Evolutionary conservation across 1,140 invertebrate genomes (phyloP).

Genomic region (Portunus trituberculatus): DNA sequence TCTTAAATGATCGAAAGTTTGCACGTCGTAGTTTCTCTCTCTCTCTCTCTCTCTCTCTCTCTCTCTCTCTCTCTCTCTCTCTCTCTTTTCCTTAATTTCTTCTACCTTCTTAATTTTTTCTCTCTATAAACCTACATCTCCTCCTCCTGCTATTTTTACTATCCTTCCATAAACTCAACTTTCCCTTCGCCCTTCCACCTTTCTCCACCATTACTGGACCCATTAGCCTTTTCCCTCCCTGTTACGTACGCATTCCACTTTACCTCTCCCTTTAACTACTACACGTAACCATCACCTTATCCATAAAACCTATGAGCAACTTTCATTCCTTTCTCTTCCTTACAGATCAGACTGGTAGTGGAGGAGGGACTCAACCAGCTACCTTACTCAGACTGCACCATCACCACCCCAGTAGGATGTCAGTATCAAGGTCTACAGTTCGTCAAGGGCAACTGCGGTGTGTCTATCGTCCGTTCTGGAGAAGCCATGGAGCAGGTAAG

Average conservation of each 20-base stretch:
- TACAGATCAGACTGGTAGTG: constrained; percentile 94
- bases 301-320: not conserved
- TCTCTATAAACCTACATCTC: not conserved
- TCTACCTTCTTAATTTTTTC: not conserved
- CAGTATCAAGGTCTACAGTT: constrained; percentile 92
- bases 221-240: too few relatives aligned
- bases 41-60: too few relatives aligned
- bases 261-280: too few relatives aligned
- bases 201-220: too few relatives aligned
- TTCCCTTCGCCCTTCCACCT: too few relatives aligned
- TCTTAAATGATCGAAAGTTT: too few relatives aligned
- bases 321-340: constrained; percentile 46
- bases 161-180: too few relatives aligned
- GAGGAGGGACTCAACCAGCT: constrained; percentile 99
- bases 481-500: constrained; percentile 97
- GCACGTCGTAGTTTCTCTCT: too few relatives aligned
- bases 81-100: not conserved
- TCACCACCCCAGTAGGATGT: constrained; percentile 95
- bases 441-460: constrained; percentile 95
- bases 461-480: constrained; percentile 96
- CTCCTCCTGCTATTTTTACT: too few relatives aligned
- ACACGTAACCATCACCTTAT: too few relatives aligned
- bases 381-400: constrained; percentile 92
- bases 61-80: too few relatives aligned
- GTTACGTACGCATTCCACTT: too few relatives aligned